Evolutionary conservation across 2,113 vertebrate genomes (phyloP).

Genomic region (Alligator mississippiensis): DNA sequence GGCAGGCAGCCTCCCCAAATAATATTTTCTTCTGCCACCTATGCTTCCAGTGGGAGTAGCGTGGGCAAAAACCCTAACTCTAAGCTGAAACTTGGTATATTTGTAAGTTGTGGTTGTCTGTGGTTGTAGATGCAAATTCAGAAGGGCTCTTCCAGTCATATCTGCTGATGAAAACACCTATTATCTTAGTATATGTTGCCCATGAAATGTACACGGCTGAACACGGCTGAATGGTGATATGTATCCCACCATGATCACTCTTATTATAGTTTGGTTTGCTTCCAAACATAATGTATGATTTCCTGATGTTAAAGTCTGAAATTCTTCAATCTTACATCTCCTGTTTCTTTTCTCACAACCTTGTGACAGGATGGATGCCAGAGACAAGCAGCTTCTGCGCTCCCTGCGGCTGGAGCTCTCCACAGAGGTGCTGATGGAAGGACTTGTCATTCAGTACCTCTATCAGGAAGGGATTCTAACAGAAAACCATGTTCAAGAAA

Average conservation of each 20-base stretch:
- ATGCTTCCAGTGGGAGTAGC: too few relatives aligned
- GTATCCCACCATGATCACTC: not conserved
- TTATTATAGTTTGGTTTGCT: not conserved
- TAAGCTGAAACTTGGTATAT: too few relatives aligned
- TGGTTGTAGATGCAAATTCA: not conserved
- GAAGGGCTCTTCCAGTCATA: not conserved
- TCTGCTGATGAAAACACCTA: not conserved
- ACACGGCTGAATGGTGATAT: not conserved
- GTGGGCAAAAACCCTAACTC: too few relatives aligned
- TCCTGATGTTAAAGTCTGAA: not conserved
- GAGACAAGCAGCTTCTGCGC: constrained; percentile 86
- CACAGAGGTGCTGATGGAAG: constrained; percentile 86
- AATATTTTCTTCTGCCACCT: too few relatives aligned
- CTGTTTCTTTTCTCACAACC: not conserved
- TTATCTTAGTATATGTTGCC: not conserved
- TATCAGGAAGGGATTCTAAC: constrained; percentile 92
- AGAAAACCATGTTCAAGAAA: constrained; percentile 84
- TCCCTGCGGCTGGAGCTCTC: constrained; percentile 84
- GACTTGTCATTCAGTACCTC: constrained; percentile 88
- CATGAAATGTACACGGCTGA: not conserved
- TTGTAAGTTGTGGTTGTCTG: too few relatives aligned
- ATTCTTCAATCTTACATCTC: not conserved
- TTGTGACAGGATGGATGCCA: constrained; percentile 84
- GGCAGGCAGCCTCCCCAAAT: too few relatives aligned
- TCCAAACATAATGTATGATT: not conserved